Evolutionary conservation across 2,113 vertebrate species (phyloP).

Genomic region (Brachirus orientalis): DNA sequence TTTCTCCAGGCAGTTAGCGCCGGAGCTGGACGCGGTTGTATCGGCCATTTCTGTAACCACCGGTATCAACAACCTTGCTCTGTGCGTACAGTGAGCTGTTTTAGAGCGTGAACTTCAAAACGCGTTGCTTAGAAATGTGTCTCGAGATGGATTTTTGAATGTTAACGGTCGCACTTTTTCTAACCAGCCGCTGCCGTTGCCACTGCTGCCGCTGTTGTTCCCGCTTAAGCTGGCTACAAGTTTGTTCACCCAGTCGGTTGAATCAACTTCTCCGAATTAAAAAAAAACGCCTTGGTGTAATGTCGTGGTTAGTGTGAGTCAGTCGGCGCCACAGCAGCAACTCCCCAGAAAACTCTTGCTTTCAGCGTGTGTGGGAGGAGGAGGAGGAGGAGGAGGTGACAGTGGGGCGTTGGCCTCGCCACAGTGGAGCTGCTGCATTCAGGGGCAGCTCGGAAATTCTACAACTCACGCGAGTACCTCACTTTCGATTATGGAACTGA

Average conservation of each 20-base stretch:
- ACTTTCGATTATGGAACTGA: too few relatives aligned
- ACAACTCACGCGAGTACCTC: background rate
- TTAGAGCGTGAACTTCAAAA: background rate
- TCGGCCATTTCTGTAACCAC: slow-evolving; percentile 71
- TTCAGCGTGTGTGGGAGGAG: background rate
- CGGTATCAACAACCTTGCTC: background rate
- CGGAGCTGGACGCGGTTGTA: slow-evolving; percentile 7
- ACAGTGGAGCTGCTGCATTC: slow-evolving; percentile 11
- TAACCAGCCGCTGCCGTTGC: too few relatives aligned
- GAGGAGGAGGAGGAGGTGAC: background rate
- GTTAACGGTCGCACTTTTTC: background rate
- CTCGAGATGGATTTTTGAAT: background rate
- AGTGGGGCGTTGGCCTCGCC: slow-evolving; percentile 61
- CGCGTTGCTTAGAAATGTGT: background rate
- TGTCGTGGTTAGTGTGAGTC: accelerated
- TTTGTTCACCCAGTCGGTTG: background rate
- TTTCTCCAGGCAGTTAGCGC: slow-evolving; percentile 53
- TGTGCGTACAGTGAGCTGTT: background rate
- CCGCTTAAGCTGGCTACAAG: too few relatives aligned
- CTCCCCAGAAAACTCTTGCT: accelerated
- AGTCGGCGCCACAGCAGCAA: background rate
- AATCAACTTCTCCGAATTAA: slow-evolving; percentile 4
- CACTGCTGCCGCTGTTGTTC: too few relatives aligned
- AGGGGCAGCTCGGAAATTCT: slow-evolving; percentile 3
- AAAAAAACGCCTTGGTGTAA: too few relatives aligned